A percentile compares a stretch with the other conserved stretches of the same genome.
These are phyloP conservation scores for Argentina silus DNA, from an alignment of 2,797 vertebrate genomes.

Conservation along the genomic window DNA sequence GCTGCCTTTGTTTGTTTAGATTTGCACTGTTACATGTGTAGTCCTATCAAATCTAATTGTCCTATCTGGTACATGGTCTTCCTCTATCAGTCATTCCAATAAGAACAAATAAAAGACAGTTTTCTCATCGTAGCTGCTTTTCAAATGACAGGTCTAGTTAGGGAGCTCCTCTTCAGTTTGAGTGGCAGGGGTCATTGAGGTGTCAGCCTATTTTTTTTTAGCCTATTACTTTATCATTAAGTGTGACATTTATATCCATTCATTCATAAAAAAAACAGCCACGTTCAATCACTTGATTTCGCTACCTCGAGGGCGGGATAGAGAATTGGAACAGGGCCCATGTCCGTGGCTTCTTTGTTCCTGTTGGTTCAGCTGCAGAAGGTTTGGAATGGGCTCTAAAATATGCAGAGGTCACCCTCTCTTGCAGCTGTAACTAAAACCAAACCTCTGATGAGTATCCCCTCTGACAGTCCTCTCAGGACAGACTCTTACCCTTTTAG, in stretches of 20 bases:
- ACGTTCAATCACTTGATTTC: too few relatives aligned
- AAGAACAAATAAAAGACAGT: neutral
- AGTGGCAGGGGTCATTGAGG: neutral
- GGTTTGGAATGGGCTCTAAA: neutral
- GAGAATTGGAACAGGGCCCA: neutral
- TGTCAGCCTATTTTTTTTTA: too few relatives aligned
- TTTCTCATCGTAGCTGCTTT: neutral
- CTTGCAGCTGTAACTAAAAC: neutral
- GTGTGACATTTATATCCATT: too few relatives aligned
- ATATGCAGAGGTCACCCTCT: neutral
- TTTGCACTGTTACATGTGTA: neutral
- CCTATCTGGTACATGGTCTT: neutral
- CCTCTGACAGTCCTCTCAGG: neutral
- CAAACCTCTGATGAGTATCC: neutral
- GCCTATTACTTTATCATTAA: too few relatives aligned
- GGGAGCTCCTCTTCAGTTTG: neutral
- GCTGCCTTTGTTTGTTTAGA: conserved; percentile 23
- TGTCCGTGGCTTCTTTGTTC: neutral
- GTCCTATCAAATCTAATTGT: too few relatives aligned
- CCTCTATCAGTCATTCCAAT: neutral
- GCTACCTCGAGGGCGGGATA: neutral
- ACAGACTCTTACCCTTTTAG: neutral
- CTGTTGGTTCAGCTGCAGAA: neutral
- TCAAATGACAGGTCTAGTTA: neutral
- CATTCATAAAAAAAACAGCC: too few relatives aligned